Base-by-base conservation (phyloP, 2,113 vertebrate species). In the Pseudorhombus dupliciocellatus region DNA sequence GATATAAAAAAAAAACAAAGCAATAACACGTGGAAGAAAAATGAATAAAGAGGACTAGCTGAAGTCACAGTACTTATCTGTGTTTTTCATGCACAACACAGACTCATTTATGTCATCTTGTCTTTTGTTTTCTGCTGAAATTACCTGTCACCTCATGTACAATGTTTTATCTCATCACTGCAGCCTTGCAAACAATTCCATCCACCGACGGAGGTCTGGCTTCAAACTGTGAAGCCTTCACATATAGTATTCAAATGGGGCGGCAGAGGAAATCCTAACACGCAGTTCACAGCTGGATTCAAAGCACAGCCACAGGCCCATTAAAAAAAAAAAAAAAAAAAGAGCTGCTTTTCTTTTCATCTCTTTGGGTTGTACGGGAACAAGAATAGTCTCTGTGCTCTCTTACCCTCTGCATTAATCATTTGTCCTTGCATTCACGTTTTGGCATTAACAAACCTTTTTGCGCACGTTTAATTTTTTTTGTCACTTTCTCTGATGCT, bases 31-130 rank as follows among this genome's bases (percentile, higher is more conserved):
- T 70, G 31, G 55, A 83, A 56, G 57, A 56, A 80, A 50, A 71
- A 54, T 31, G 20, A 89, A 90, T 88, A 89, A 91, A 90, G 50
- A 65, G 65, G 21, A 84, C 8, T 62, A 69, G 69, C 37, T 59
- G 57, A 84, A 66, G 56, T 40, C 42, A 46, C 10, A 24, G 14
- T 25, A 14, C n/a, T 59, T n/a, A 44, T 2, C 21, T 61, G 70
- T 75, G 30, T 62, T 14, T 6, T 24, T 21, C 10, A 1, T 44
- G 9, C n/a, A 25, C 5, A 54, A 18, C 24, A 26, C n/a, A 30
- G 5, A 4, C 10, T 30, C 16, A 53, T 7, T 8, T 20, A 50
- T 50, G 12, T 37, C 10, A 37, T 37, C 2, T 10, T 10, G 11
- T 37, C 34, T 37, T 37, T 37, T 9, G 10, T 0, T 37, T 37